Evolutionary conservation across 2,113 vertebrate species (phyloP).

Genomic region (Heterotis niloticus): DNA sequence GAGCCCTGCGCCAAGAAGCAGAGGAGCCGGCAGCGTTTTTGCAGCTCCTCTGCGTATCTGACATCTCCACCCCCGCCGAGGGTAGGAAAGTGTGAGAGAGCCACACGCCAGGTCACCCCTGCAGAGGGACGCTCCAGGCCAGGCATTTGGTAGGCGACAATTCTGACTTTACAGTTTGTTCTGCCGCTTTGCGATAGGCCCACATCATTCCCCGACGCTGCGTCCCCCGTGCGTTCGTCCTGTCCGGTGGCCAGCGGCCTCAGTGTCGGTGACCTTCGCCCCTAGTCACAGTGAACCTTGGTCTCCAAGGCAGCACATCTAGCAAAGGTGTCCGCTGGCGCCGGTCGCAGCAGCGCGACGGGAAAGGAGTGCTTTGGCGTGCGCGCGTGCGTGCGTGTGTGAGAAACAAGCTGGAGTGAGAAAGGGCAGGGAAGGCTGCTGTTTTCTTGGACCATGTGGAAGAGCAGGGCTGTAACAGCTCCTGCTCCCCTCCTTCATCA

Average conservation of each 20-base stretch:
- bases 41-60: conserved; percentile 53
- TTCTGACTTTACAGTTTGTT: not conserved
- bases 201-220: not conserved
- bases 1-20: conserved; percentile 63
- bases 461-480: not conserved
- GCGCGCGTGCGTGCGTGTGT: not conserved
- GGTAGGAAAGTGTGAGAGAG: conserved; percentile 3
- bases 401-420: not conserved
- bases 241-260: conserved; percentile 13
- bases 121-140: not conserved
- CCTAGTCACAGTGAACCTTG: conserved; percentile 84
- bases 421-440: not conserved
- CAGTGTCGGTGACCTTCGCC: conserved; percentile 29
- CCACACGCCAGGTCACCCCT: not conserved
- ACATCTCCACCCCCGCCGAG: too few relatives aligned
- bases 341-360: not conserved
- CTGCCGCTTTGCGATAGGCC: not conserved
- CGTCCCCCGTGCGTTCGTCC: too few relatives aligned
- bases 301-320: conserved; percentile 64
- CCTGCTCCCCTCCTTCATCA: conserved; percentile 11
- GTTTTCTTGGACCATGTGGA: too few relatives aligned
- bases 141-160: conserved; percentile 17
- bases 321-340: conserved; percentile 43
- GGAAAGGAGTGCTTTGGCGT: not conserved
- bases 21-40: conserved; percentile 67